phyloP scores from a whole-genome alignment of 2,888 invertebrate genomes.

The Ectropis crepuscularia region DNA sequence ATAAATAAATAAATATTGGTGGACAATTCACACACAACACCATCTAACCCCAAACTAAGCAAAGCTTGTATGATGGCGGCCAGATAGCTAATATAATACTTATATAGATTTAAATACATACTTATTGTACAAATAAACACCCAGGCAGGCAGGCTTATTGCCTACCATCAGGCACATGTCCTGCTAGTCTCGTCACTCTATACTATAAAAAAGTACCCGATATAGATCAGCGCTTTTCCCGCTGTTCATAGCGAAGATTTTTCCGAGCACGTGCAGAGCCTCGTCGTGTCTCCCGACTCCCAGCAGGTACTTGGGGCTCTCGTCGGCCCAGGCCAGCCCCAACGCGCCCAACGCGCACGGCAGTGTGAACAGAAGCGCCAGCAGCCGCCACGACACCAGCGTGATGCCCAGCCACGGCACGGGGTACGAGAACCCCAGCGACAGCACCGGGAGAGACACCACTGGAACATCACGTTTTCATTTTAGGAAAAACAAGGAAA shows the following conservation, averaged over 20 bases:
- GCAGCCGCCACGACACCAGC: slow-evolving; percentile 90
- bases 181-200: too few relatives aligned
- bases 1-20: too few relatives aligned
- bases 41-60: too few relatives aligned
- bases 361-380: slow-evolving; percentile 86
- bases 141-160: too few relatives aligned
- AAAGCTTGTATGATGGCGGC: too few relatives aligned
- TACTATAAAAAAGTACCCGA: slow-evolving; percentile 50
- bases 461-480: slow-evolving; percentile 65
- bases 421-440: slow-evolving; percentile 77
- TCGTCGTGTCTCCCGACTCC: slow-evolving; percentile 81
- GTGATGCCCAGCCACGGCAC: slow-evolving; percentile 75
- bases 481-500: not conserved
- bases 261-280: slow-evolving; percentile 77
- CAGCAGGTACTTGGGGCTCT: slow-evolving; percentile 91
- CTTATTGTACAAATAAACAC: too few relatives aligned
- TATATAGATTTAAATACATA: too few relatives aligned
- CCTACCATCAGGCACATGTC: too few relatives aligned
- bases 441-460: slow-evolving; percentile 87
- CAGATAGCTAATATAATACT: too few relatives aligned
- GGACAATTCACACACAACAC: too few relatives aligned
- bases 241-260: slow-evolving; percentile 64
- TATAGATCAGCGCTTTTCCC: slow-evolving; percentile 58
- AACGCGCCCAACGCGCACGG: slow-evolving; percentile 86
- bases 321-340: slow-evolving; percentile 84